Conservation (phyloP, 1,140 invertebrate genomes). For the Eupristina koningsbergeri region DNA sequence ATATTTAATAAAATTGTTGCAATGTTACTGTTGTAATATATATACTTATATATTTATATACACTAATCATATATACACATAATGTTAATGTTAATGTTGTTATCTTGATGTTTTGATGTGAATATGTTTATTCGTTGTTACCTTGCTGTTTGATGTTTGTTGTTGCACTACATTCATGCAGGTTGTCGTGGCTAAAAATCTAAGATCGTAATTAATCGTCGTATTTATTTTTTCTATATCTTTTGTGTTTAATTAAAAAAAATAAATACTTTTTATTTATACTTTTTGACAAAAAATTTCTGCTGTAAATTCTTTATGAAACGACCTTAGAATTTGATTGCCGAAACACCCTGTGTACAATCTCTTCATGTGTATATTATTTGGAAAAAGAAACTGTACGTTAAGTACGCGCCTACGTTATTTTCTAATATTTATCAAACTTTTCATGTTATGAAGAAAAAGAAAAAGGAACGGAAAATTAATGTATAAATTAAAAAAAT, state of each 20-base stretch:
- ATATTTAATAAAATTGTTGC: constrained; percentile 62
- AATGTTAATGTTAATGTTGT: constrained; percentile 63
- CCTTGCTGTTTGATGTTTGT: constrained; percentile 73
- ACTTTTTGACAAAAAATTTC: not conserved
- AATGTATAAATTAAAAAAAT: too few relatives aligned
- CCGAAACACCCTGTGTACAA: constrained; percentile 27
- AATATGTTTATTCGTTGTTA: constrained; percentile 73
- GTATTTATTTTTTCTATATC: not conserved
- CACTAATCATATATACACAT: constrained; percentile 60
- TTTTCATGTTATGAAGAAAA: not conserved
- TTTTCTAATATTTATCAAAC: constrained; percentile 28
- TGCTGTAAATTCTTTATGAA: not conserved
- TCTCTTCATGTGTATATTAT: constrained; percentile 24
- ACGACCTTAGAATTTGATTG: constrained; percentile 43
- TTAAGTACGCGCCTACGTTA: constrained; percentile 31
- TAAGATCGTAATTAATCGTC: constrained; percentile 19
- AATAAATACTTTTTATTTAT: not conserved
- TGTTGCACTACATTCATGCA: constrained; percentile 66
- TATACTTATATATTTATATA: constrained; percentile 53
- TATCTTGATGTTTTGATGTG: constrained; percentile 66
- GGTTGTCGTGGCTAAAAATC: constrained; percentile 39
- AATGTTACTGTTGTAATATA: constrained; percentile 65
- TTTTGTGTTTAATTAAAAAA: not conserved
- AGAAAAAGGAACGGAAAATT: constrained; percentile 9
- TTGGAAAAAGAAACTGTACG: not conserved